These are phyloP conservation scores for Orthosia gothica DNA, from an alignment of 2,888 invertebrate species.

Conservation along the genomic window DNA sequence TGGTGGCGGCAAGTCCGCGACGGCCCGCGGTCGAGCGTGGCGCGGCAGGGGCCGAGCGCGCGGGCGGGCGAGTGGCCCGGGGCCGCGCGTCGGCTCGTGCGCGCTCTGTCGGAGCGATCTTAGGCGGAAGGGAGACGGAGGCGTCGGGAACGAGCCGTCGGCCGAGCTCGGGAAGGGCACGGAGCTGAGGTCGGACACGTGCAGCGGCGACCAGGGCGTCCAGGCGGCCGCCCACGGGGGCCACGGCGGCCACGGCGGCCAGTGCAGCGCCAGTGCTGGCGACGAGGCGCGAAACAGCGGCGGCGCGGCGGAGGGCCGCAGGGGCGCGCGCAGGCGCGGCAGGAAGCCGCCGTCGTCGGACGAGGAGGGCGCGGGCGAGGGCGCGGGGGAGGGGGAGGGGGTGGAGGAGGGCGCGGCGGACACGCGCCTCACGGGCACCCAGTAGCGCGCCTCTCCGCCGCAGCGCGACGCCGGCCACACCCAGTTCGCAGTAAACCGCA, in stretches of 20 bases:
- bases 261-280: conserved; percentile 85
- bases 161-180: conserved; percentile 95
- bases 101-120: conserved; percentile 92
- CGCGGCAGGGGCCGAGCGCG: conserved; percentile 92
- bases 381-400: conserved; percentile 76
- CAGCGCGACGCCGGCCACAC: conserved; percentile 95
- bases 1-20: conserved; percentile 92
- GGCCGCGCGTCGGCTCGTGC: conserved; percentile 93
- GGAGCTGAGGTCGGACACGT: conserved; percentile 97
- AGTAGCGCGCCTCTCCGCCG: conserved; percentile 81
- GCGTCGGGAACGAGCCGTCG: conserved; percentile 95
- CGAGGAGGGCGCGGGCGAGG: conserved; percentile 87
- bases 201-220: conserved; percentile 94
- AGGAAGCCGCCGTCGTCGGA: conserved; percentile 97
- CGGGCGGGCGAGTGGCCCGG: conserved; percentile 88
- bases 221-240: conserved; percentile 93
- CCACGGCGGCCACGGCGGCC: conserved; percentile 92
- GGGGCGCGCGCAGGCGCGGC: conserved; percentile 89
- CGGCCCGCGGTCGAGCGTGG: conserved; percentile 92
- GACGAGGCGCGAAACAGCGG: conserved; percentile 88
- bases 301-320: conserved; percentile 93
- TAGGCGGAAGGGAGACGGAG: conserved; percentile 93
- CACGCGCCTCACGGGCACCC: conserved; percentile 75
- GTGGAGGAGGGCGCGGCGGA: conserved; percentile 79
- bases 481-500: conserved; percentile 93